Percentiles rank a stretch among this genome's conserved stretches.
Evolutionary conservation across 2,888 invertebrate genomes (phyloP).

Genomic region (Oscheius sp.): DNA sequence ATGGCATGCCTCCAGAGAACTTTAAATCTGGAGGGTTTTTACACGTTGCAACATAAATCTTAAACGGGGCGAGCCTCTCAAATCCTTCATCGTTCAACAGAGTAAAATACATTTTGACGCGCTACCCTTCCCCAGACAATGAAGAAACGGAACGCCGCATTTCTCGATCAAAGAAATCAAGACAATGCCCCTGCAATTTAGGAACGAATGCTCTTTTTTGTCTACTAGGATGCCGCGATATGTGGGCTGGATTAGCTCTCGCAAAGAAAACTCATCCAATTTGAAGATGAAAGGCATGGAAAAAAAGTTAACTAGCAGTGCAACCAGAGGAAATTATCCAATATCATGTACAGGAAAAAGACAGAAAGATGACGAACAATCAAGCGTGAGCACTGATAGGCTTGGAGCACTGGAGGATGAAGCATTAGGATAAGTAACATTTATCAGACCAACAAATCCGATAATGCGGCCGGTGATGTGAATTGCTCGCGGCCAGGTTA

Average conservation of each 20-base stretch:
- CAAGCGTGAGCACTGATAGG: background rate
- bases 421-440: slow-evolving; percentile 31
- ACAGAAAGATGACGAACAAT: background rate
- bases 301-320: background rate
- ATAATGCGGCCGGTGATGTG: slow-evolving; percentile 26
- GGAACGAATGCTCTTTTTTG: slow-evolving; percentile 10
- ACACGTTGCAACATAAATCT: too few relatives aligned
- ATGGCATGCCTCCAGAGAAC: too few relatives aligned
- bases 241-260: slow-evolving; percentile 28
- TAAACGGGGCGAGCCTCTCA: background rate
- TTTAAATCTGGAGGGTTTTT: too few relatives aligned
- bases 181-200: slow-evolving; percentile 14
- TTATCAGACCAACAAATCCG: slow-evolving; percentile 29
- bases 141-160: background rate
- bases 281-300: background rate
- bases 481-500: slow-evolving; percentile 8
- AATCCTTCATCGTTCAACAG: background rate
- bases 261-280: slow-evolving; percentile 23
- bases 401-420: background rate
- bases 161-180: slow-evolving; percentile 19
- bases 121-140: background rate
- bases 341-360: background rate
- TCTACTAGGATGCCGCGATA: slow-evolving; percentile 1
- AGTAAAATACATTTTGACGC: background rate
- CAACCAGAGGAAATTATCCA: background rate